Percentiles rank a stretch among this genome's conserved stretches.
These are phyloP conservation scores for Capitella teleta DNA, from an alignment of 1,140 invertebrate genomes.

Conservation along the genomic window DNA sequence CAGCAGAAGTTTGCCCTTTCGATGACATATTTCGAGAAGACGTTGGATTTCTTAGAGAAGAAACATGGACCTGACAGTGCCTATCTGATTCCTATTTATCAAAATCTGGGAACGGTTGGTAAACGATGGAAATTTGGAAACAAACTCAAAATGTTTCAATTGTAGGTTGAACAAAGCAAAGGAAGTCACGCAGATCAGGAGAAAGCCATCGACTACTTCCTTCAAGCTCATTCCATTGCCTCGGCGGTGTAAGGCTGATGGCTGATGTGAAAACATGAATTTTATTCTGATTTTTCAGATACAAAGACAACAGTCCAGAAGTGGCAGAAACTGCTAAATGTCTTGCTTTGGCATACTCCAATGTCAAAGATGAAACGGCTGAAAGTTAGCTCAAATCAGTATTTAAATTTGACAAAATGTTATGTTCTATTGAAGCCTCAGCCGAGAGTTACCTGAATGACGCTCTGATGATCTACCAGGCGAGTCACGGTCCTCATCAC, in stretches of 20 bases:
- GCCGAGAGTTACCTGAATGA: constrained; percentile 37
- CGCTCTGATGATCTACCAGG: constrained; percentile 25
- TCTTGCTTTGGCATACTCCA: constrained; percentile 28
- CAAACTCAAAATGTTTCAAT: not conserved
- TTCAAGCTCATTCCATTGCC: constrained; percentile 35
- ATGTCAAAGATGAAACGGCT: constrained; percentile 27
- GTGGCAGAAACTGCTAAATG: constrained; percentile 28
- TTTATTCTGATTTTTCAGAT: constrained; percentile 2
- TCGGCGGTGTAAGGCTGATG: constrained; percentile 26
- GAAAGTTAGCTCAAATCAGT: constrained; percentile 21
- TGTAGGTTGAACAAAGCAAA: constrained; percentile 30
- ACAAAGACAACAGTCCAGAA: constrained; percentile 15
- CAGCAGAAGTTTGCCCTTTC: constrained; percentile 34
- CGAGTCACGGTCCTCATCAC: constrained; percentile 27
- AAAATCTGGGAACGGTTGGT: constrained; percentile 20
- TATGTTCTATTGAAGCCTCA: constrained; percentile 19
- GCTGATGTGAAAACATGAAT: not conserved
- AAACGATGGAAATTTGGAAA: not conserved
- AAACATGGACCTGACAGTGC: constrained; percentile 26
- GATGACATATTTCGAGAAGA: constrained; percentile 29
- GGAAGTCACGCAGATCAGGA: constrained; percentile 32
- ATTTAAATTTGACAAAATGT: not conserved
- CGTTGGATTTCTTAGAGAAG: constrained; percentile 23
- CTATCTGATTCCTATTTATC: constrained; percentile 30
- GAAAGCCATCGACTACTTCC: constrained; percentile 28